phyloP scores from a whole-genome alignment of 1,140 invertebrate genomes.

The Bombus sylvicola region DNA sequence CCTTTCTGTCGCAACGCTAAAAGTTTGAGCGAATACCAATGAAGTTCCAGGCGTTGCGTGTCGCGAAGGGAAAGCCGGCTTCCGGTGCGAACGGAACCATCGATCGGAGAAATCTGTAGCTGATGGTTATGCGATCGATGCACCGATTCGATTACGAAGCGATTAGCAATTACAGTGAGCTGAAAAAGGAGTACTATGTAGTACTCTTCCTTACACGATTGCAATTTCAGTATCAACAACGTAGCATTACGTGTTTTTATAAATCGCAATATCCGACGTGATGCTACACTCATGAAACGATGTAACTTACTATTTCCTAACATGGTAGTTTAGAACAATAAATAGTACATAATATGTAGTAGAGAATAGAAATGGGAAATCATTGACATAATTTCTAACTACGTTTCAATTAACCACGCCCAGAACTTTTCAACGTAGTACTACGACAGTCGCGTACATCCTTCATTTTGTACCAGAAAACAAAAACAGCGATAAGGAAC shows the following conservation, averaged over 20 bases:
- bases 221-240: background rate
- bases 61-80: slow-evolving; percentile 45
- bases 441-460: background rate
- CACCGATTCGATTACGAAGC: slow-evolving; percentile 4
- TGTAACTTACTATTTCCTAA: background rate
- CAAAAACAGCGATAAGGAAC: background rate
- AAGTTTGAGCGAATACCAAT: slow-evolving; percentile 38
- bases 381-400: background rate
- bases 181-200: background rate
- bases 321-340: background rate
- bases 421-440: background rate
- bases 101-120: slow-evolving; percentile 34
- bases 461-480: background rate
- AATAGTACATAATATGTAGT: background rate
- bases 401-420: background rate
- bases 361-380: background rate
- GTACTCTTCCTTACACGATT: background rate
- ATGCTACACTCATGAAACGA: background rate
- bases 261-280: background rate
- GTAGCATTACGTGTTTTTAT: background rate
- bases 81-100: slow-evolving; percentile 25
- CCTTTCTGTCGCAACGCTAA: slow-evolving; percentile 25
- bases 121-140: slow-evolving; percentile 12
- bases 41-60: slow-evolving; percentile 7
- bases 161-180: background rate